Evolutionary conservation across 2,113 vertebrate species (phyloP).

Genomic region (Paedocypris sp.): DNA sequence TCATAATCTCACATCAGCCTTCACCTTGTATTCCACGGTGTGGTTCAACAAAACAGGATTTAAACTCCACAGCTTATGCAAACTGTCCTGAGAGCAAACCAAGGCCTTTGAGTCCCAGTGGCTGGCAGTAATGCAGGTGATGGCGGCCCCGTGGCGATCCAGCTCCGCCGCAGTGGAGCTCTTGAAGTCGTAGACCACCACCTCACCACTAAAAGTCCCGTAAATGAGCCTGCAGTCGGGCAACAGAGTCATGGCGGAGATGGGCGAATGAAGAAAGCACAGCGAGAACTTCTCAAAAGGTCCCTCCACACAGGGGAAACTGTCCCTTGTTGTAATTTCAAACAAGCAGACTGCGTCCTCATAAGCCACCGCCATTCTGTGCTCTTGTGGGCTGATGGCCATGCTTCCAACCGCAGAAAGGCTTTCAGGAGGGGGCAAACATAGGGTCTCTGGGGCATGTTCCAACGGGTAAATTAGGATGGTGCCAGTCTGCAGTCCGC

Average conservation of each 20-base stretch:
- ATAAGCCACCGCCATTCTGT: constrained; percentile 51
- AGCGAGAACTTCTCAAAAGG: constrained; percentile 44
- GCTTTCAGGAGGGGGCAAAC: constrained; percentile 64
- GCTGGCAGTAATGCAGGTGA: constrained; percentile 62
- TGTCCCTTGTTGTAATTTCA: constrained; percentile 52
- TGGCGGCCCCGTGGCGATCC: constrained; percentile 56
- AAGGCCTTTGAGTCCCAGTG: constrained; percentile 54
- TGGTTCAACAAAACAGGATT: constrained; percentile 53
- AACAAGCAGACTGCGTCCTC: constrained; percentile 53
- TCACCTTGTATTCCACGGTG: constrained; percentile 67
- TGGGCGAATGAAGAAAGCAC: constrained; percentile 44
- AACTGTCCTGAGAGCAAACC: constrained; percentile 58
- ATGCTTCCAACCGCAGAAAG: constrained; percentile 41
- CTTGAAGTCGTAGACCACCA: constrained; percentile 48
- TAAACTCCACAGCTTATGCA: constrained; percentile 68
- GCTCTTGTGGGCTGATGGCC: constrained; percentile 52
- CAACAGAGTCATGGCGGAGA: constrained; percentile 55
- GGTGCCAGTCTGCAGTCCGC: constrained; percentile 57
- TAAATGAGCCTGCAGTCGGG: constrained; percentile 50
- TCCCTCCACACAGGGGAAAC: constrained; percentile 51
- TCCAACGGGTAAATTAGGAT: constrained; percentile 65
- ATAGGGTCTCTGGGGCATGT: constrained; percentile 55
- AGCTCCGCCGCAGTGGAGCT: constrained; percentile 30
- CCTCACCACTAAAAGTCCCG: constrained; percentile 43
- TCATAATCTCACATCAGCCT: not conserved